Evolutionary conservation across 2,888 invertebrate genomes (phyloP).

Genomic region (Pasiphila rectangulata): DNA sequence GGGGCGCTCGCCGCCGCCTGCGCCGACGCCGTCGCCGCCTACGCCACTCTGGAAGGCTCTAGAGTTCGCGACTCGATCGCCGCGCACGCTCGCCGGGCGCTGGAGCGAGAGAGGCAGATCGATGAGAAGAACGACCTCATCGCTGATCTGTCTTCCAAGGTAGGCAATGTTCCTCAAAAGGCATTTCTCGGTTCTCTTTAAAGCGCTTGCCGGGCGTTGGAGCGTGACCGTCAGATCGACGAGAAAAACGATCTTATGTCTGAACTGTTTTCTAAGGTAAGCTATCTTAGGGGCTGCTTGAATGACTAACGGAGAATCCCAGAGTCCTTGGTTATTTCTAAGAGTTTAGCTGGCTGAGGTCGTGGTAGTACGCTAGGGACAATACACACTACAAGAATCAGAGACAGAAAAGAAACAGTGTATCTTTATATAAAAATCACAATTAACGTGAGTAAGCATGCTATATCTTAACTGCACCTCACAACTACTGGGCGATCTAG

Average conservation of each 20-base stretch:
- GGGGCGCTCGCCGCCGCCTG: constrained; percentile 86
- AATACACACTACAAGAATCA: too few relatives aligned
- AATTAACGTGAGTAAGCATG: too few relatives aligned
- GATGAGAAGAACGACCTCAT: constrained; percentile 89
- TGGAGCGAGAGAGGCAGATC: constrained; percentile 89
- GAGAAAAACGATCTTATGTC: constrained; percentile 89
- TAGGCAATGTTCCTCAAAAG: constrained; percentile 64
- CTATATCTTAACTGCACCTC: too few relatives aligned
- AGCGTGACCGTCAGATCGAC: constrained; percentile 89
- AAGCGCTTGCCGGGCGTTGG: constrained; percentile 84
- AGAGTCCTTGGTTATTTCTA: too few relatives aligned
- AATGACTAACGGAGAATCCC: neutral
- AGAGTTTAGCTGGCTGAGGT: too few relatives aligned
- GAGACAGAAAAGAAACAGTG: too few relatives aligned
- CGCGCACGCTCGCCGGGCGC: constrained; percentile 86
- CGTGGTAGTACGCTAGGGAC: too few relatives aligned
- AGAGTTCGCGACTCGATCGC: constrained; percentile 88
- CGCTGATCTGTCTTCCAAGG: constrained; percentile 90
- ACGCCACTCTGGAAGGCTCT: constrained; percentile 87
- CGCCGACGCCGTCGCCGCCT: constrained; percentile 87
- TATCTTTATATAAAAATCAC: too few relatives aligned
- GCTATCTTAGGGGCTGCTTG: too few relatives aligned
- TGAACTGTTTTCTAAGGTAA: constrained; percentile 89
- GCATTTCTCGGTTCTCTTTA: neutral
- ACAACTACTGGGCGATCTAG: too few relatives aligned